These are phyloP conservation scores for Drosophila sturtevanti DNA, from an alignment of 1,140 invertebrate genomes.

Conservation along the genomic window DNA sequence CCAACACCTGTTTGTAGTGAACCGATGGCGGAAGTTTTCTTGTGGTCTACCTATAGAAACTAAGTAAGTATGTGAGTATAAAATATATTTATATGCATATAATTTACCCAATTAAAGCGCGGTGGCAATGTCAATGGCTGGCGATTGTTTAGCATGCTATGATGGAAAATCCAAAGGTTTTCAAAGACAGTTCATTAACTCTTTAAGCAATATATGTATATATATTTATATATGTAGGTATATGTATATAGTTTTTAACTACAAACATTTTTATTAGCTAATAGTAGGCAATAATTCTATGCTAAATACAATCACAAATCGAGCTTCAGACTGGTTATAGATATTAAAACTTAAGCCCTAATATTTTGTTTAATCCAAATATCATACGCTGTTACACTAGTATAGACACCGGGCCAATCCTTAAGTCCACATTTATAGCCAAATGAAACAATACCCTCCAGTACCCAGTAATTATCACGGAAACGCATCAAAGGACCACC, in stretches of 20 bases:
- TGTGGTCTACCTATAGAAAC: slow-evolving; percentile 29
- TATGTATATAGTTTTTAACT: not conserved
- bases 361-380: slow-evolving; percentile 83
- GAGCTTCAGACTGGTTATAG: slow-evolving; percentile 26
- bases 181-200: slow-evolving; percentile 37
- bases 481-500: slow-evolving; percentile 87
- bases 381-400: slow-evolving; percentile 82
- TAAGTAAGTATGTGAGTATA: not conserved
- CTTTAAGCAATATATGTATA: slow-evolving; percentile 1
- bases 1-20: slow-evolving; percentile 12
- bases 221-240: not conserved
- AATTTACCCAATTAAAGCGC: slow-evolving; percentile 56
- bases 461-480: slow-evolving; percentile 82
- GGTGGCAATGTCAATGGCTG: slow-evolving; percentile 51
- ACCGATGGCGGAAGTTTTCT: slow-evolving; percentile 61
- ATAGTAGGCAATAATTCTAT: slow-evolving; percentile 12
- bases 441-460: slow-evolving; percentile 85
- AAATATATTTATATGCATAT: slow-evolving; percentile 16
- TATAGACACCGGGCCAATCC: slow-evolving; percentile 84
- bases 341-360: slow-evolving; percentile 32
- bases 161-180: slow-evolving; percentile 62
- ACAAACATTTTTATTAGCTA: slow-evolving; percentile 12
- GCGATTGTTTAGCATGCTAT: slow-evolving; percentile 32
- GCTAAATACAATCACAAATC: slow-evolving; percentile 56
- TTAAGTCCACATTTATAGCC: slow-evolving; percentile 83